Base-by-base conservation (phyloP, 1,140 invertebrate species). In the Drepana arcuata region DNA sequence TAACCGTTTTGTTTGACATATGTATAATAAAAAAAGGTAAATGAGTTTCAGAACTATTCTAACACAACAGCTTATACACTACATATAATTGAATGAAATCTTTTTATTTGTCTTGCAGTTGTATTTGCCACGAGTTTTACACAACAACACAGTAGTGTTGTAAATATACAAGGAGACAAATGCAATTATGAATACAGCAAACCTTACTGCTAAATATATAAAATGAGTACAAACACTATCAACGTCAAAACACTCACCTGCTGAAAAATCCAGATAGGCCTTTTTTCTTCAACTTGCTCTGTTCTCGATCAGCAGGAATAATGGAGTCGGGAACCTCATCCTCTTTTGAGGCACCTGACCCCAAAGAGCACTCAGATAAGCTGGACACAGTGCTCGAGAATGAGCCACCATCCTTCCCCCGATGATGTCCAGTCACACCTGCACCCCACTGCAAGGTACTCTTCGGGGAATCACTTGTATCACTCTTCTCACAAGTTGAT, bases 361-460 rank as follows among this genome's bases (percentile, higher is more conserved):
- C 78, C 7, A 83, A 46, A 1, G 80, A 83, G 32, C 75, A 83
- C 48, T 83, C 82, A 0, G 82, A 84, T 3, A 84, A 47, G 54
- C 83, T 84, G 1, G 83, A 84, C 3, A 84, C 67, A 16, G 83
- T 84, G 34, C 83, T 84, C 2, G 83, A 84, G 38, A 84, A 83
- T 2, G 80, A 83, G 1, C 83, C 80, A 35, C 83, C 83, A 48
- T 82, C 78, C 32, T 83, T 80, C 1, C 71, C 75, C 4, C 83
- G 45, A 14, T 82, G 64, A 30, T 84, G 83, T n/a, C 83, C 83
- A 57, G 58, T 72, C 38, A 82, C 70, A 65, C 81, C 81, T 3
- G 75, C 77, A 44, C 71, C 72, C 73, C 79, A 78, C 29, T 81
- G 71, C 14, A 81, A 60, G 26, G 77, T 84, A 51, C 78, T 83